Evolutionary conservation across 1,140 invertebrate genomes (phyloP).

Genomic region (Glossosoma conforme): DNA sequence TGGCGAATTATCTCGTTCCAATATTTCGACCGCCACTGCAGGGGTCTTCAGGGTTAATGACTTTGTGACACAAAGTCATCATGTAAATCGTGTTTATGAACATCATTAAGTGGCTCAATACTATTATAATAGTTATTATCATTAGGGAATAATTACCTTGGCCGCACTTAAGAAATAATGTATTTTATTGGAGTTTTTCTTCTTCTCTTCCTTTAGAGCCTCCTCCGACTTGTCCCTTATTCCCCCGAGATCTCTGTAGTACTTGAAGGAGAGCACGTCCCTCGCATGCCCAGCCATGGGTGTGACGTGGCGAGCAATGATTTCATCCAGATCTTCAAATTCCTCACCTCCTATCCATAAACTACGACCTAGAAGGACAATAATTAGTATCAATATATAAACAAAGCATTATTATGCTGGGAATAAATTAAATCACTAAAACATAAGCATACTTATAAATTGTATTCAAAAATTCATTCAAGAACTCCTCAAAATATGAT

Average conservation of each 20-base stretch:
- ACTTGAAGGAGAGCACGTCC: conserved; percentile 89
- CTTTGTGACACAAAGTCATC: no score
- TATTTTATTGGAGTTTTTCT: conserved; percentile 80
- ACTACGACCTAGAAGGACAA: conserved; percentile 45
- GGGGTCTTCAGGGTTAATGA: no score
- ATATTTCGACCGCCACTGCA: no score
- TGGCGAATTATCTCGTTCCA: no score
- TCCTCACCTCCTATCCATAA: conserved; percentile 86
- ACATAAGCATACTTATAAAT: no score
- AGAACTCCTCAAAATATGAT: no score
- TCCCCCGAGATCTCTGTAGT: conserved; percentile 74
- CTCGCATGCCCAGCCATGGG: conserved; percentile 92
- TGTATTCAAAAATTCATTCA: no score
- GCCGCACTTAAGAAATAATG: conserved; percentile 86
- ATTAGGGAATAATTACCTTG: conserved; percentile 43
- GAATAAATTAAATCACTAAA: no score
- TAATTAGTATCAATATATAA: background rate
- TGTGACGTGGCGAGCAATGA: conserved; percentile 91
- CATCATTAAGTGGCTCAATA: no score
- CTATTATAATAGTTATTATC: background rate
- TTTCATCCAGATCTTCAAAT: conserved; percentile 99
- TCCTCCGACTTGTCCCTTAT: conserved; percentile 83
- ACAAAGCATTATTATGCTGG: no score
- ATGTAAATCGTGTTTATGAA: no score
- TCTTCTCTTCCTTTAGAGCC: conserved; percentile 78